A percentile compares a stretch with the other conserved stretches of the same genome.
Evolutionary conservation across 2,113 vertebrate species (phyloP).

Genomic region (Platycercus adscitus): DNA sequence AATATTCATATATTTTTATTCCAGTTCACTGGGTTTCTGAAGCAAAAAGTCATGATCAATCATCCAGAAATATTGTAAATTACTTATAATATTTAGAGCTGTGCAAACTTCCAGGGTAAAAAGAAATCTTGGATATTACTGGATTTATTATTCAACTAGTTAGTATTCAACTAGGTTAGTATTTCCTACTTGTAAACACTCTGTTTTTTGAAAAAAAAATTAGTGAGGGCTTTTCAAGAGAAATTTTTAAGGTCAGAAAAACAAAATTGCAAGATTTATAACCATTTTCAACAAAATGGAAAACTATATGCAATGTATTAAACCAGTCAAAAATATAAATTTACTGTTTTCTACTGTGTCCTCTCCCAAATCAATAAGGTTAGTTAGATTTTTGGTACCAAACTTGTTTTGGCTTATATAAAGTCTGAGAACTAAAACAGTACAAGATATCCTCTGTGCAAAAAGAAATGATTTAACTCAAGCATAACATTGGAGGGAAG

Average conservation of each 20-base stretch:
- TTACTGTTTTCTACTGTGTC: not conserved
- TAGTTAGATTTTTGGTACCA: not conserved
- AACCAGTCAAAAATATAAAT: not conserved
- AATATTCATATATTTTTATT: not conserved
- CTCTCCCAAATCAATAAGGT: not conserved
- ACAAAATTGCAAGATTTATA: not conserved
- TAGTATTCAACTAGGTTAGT: not conserved
- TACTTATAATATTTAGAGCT: not conserved
- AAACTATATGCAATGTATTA: not conserved
- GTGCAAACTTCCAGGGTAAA: not conserved
- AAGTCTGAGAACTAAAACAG: not conserved
- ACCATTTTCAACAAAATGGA: not conserved
- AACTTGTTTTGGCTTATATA: not conserved
- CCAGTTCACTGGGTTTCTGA: not conserved
- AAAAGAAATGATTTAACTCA: not conserved
- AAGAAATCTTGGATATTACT: not conserved
- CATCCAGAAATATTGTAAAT: not conserved
- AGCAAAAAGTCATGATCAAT: not conserved
- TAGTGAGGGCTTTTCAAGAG: not conserved
- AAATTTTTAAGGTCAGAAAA: not conserved
- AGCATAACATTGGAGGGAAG: not conserved
- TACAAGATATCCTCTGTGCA: not conserved
- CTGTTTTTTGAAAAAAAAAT: not conserved
- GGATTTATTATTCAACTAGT: not conserved
- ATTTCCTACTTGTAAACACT: not conserved